These are phyloP conservation scores for Xiphias gladius DNA, from an alignment of 2,113 vertebrate species.

Conservation along the genomic window DNA sequence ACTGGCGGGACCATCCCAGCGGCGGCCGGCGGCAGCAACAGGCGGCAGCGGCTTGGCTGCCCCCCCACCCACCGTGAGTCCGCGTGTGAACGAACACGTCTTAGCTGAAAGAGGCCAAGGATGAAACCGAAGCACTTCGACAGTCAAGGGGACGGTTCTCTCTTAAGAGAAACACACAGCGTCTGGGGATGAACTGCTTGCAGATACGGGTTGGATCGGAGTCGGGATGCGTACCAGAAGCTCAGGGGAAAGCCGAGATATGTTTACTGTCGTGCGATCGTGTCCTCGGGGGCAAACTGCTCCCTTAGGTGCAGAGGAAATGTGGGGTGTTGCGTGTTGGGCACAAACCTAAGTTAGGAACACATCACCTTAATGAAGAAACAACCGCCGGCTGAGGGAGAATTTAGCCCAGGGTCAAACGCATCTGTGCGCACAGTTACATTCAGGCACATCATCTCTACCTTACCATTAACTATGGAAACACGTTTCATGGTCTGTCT, in stretches of 20 bases:
- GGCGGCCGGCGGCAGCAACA: neutral
- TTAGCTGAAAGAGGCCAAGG: neutral
- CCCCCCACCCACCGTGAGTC: neutral
- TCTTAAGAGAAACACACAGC: neutral
- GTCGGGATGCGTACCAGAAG: neutral
- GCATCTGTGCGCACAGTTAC: no score
- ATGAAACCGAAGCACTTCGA: neutral
- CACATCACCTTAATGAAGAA: neutral
- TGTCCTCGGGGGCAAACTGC: neutral
- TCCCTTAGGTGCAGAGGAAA: no score
- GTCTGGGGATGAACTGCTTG: neutral
- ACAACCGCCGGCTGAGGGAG: neutral
- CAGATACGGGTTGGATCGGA: neutral
- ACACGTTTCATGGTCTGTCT: neutral
- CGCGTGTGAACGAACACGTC: neutral
- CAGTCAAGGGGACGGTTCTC: neutral
- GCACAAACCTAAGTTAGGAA: neutral
- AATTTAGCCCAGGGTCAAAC: neutral
- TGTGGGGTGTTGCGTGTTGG: no score
- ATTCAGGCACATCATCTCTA: no score
- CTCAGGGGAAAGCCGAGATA: neutral
- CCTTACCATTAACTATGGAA: neutral
- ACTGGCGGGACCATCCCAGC: slow-evolving; percentile 36
- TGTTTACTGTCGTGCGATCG: neutral
- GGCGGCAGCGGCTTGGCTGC: no score